Conservation (phyloP, 2,888 invertebrate species). For the Bimastos eiseni region DNA sequence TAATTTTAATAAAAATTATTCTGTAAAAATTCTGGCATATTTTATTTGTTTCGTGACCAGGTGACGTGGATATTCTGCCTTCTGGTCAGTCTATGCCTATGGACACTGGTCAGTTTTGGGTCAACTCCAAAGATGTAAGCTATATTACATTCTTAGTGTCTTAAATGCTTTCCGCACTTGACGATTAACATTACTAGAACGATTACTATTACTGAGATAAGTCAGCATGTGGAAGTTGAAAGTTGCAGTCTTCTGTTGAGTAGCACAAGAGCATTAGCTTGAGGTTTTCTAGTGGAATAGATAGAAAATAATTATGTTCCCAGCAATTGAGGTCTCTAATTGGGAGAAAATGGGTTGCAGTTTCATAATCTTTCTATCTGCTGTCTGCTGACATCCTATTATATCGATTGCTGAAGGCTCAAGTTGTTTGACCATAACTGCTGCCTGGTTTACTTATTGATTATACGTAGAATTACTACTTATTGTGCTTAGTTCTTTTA, state of each 20-base stretch:
- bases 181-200: background rate
- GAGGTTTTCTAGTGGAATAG: background rate
- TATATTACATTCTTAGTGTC: background rate
- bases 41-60: background rate
- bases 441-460: background rate
- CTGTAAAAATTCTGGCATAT: background rate
- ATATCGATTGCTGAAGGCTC: background rate
- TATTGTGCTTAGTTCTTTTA: background rate
- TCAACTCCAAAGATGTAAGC: background rate
- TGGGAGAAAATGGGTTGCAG: background rate
- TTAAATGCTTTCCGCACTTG: background rate
- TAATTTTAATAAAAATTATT: no score
- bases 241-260: background rate
- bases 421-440: background rate
- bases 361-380: background rate
- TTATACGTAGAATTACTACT: background rate
- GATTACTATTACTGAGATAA: background rate
- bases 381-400: background rate
- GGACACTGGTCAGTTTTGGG: constrained; percentile 13
- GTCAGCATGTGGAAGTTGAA: background rate
- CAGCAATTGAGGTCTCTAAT: background rate
- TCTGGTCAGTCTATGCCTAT: background rate
- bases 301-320: background rate
- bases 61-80: background rate
- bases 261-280: background rate